Base-by-base conservation (phyloP, 2,888 invertebrate species). In the Meandrusa payeni region DNA sequence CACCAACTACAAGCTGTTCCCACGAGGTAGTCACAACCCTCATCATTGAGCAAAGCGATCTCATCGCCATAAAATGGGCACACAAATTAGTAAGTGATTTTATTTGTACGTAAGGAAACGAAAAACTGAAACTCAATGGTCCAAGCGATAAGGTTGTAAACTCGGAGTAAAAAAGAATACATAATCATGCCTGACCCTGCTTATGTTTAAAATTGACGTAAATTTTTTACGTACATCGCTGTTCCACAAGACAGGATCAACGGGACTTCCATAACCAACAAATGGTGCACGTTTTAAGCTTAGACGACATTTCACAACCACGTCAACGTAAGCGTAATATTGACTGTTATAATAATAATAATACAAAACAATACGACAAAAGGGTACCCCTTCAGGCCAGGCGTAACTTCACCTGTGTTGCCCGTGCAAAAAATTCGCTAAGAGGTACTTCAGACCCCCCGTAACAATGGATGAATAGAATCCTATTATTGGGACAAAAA, bases 391-490 rank as follows among this genome's bases (percentile, higher is more conserved):
- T 65, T 71, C 64, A 50, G 58, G 54, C 56, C 51, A 27, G 33
- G 55, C 56, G 55, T 52, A 53, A 67, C 60, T 64, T 62, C 75
- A 76, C 71, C 73, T 76, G 75, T 69, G 55, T 57, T 60, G 46
- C 50, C 32, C 50, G 24, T 5, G 40, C 47, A 74, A 77, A 77
- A 78, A 75, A 70, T 40, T 64, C 45, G 69, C 70, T 52, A 70
- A 69, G 57, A 59, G 56, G 50, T 47, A 47, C 47, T 64, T 60
- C 57, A 66, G 76, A 77, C 78, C 77, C 71, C 76, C 70, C 69
- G 50, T 69, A 66, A 79, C 77, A 79, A 80, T 61, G 48, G 69
- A 40, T 62, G 63, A 75, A 76, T 72, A 69, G 64, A 51, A 51
- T 46, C 54, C 56, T 59, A 64, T 69, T 61, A 70, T 63, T 40